Base-by-base conservation (phyloP, 2,113 vertebrate species). In the Paradisaea rubra region DNA sequence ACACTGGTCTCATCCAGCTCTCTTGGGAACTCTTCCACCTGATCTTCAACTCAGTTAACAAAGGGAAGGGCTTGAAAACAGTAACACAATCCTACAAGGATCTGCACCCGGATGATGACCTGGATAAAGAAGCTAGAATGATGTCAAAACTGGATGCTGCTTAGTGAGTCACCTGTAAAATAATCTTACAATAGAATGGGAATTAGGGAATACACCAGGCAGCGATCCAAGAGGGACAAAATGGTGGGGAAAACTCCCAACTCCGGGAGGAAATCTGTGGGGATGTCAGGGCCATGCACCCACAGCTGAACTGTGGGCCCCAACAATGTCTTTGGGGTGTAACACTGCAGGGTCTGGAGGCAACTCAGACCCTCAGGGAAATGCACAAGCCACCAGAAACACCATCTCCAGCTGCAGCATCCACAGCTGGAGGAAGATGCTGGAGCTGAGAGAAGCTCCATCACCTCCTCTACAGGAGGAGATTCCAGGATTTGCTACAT, bases 1-100 rank as follows among this genome's bases (percentile, higher is more conserved):
- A 30, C 12, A 31, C 1, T 10, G 64, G 20, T 41, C 53, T 71
- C 23, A 28, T 8, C 70, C 80, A 23, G 19, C 33, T 31, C 4
- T 30, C 50, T 35, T 39, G 33, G 33, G 30, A 53, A 11, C 39
- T 70, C 23, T 23, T 35, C n/a, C 6, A 10, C 16, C 31, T 42
- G 4, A 77, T 42, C 54, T 30, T 45, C 39, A 59, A 30, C 44
- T 57, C 7, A 1, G 41, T 20, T 47, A 72, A 27, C 0, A 0
- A 85, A 76, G 39, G n/a, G 18, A 37, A 79, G n/a, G 64, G 39
- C 41, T 66, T 84, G 50, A 64, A 85, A 68, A 54, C 47, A 65
- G 0, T 9, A 60, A 60, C 5, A 47, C 11, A 14, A 6, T 66
- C 50, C 41, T 8, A 6, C 14, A 86, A n/a, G 13, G 50, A 52